Percentiles rank a stretch among this genome's conserved stretches.
Evolutionary conservation across 2,888 invertebrate genomes (phyloP).

Genomic region (Gonocerus acuteangulatus): DNA sequence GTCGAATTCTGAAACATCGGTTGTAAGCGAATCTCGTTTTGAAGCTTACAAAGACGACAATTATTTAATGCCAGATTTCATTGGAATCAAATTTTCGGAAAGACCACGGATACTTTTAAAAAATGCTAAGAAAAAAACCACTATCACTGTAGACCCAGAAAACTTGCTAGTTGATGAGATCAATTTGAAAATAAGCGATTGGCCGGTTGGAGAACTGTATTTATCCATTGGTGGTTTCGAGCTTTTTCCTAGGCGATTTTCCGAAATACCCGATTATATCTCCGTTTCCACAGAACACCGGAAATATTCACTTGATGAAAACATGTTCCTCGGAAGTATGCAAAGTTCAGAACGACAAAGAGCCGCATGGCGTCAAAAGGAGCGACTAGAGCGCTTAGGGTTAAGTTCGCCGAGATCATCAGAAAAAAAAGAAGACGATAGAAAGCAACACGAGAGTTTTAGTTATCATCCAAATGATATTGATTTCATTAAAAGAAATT

Average conservation of each 20-base stretch:
- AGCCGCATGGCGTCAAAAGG: not conserved
- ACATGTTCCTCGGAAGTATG: not conserved
- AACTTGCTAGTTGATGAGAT: not conserved
- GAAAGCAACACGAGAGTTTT: too few relatives aligned
- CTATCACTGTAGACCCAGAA: not conserved
- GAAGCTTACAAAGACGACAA: not conserved
- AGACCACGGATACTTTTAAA: not conserved
- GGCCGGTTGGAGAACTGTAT: not conserved
- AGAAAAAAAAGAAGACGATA: too few relatives aligned
- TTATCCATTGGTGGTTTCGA: not conserved
- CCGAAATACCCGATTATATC: not conserved
- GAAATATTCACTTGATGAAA: not conserved
- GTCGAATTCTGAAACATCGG: not conserved
- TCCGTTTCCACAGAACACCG: not conserved
- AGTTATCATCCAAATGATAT: too few relatives aligned
- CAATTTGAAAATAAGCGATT: not conserved
- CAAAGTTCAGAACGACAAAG: not conserved
- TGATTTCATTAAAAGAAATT: too few relatives aligned
- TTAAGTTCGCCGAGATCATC: too few relatives aligned
- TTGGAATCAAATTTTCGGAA: not conserved
- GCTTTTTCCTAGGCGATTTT: not conserved
- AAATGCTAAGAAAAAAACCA: not conserved
- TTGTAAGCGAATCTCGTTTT: not conserved
- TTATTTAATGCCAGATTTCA: not conserved
- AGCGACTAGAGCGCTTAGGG: not conserved